Base-by-base conservation (phyloP, 2,113 vertebrate genomes). In the Oreochromis aureus region DNA sequence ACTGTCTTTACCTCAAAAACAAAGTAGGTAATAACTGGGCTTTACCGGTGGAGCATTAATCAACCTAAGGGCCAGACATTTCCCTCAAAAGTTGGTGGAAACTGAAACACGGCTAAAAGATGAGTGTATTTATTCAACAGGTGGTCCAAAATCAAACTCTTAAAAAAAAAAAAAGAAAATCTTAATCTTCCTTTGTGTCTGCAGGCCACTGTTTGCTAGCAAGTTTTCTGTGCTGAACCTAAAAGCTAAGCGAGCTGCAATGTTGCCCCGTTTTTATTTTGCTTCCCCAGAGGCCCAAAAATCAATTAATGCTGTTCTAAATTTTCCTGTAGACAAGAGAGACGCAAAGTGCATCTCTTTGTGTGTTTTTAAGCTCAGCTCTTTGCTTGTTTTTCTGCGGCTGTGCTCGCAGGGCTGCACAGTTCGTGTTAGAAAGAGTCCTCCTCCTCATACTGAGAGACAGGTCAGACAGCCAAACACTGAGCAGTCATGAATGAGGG, bases 401-500 rank as follows among this genome's bases (percentile, higher is more conserved):
- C 51, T 36, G n/a, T 46, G n/a, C 34, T 55, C 53, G 3, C 54
- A 82, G 48, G 39, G 27, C 48, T 63, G 18, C 39, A 30, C 11
- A 80, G 32, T 69, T 87, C 56, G 18, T 61, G 15, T 88, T 51
- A 27, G 7, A 80, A 27, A 18, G 66, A 86, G 83, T 89, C 81
- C 58, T 89, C 81, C 32, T 79, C 79, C 19, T 56, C 44, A 66
- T 82, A 59, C 13, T 54, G 61, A 88, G 55, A 82, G 73, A 83
- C 87, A 58, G 80, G 89, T 86, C 92, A 87, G 11, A 71, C 54
- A 63, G 82, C 80, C 63, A 61, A 86, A 85, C 82, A 7, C 41
- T 8, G 59, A 79, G 59, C 73, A 53, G 80, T 56, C 81, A 88
- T 93, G 92, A 93, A 92, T 93, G 86, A 86, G 53, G 73, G 58